Base-by-base conservation (phyloP, 2,888 invertebrate species). In the Boloria selene region DNA sequence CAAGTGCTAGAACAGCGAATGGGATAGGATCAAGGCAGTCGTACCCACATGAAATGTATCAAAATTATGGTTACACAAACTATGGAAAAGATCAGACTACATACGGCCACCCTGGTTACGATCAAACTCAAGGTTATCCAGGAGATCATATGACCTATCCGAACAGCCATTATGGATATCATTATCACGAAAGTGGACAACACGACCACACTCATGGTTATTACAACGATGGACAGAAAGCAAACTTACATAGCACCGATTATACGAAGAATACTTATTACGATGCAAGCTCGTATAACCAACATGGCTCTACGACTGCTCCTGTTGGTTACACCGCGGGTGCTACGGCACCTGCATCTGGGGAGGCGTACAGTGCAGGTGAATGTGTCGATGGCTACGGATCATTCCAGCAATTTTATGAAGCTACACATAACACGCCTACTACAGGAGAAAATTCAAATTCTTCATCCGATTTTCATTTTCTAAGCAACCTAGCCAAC, bases 381-480 rank as follows among this genome's bases (percentile, higher is more conserved):
- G 95, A 95, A 73, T 93, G 94, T 71, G 93, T 89, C 69, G 95
- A 95, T 67, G 93, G 93, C 69, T 96, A 95, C 82, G 94, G 94
- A 74, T 94, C 94, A 67, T 95, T 95, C 83, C 95, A 95, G 73
- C 95, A 95, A 80, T 95, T 95, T 83, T 96, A 96, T 83, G 92
- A 93, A 64, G 92, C 92, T 67, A 92, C 87, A 67, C 92, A 93
- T 78, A 88, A 92, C 64, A 82, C 93, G 5, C 89, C 92, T 47
- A 80, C 94, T 16, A 79, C 94, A 22, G 95, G 96, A 58, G 97
- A 97, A 78, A 97, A 97, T 87, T 97, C 96, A 76, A 97, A 97
- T 84, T 97, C 96, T 83, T 97, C 97, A n/a, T 97, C 97, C 42
- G 98, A 98, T 87, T 98, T 98, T 88, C 98, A 98, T 87, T 98